Conservation (phyloP, 2,888 invertebrate genomes). For the Podabrus alpinus region DNA sequence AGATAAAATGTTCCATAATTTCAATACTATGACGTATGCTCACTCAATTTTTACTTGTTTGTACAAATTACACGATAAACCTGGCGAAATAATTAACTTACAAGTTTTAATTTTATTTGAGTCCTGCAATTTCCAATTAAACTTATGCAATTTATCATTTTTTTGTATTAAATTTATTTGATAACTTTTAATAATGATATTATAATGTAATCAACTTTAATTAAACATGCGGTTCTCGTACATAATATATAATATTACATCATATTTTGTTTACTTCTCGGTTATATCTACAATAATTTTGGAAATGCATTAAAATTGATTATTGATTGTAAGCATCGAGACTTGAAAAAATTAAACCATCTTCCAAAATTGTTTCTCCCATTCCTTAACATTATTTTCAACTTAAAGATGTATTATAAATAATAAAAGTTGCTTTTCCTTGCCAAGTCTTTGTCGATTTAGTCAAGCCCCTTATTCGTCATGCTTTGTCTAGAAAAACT, state of each 20-base stretch:
- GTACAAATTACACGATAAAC: too few relatives aligned
- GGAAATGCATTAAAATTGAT: too few relatives aligned
- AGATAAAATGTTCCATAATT: background rate
- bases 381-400: background rate
- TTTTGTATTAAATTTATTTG: background rate
- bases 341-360: background rate
- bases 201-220: background rate
- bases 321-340: too few relatives aligned
- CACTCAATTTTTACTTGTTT: background rate
- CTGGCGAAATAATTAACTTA: too few relatives aligned
- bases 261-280: background rate
- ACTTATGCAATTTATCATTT: background rate
- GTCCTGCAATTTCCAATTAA: background rate
- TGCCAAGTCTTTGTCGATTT: background rate
- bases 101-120: too few relatives aligned
- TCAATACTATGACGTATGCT: background rate
- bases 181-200: background rate
- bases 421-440: background rate
- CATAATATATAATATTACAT: background rate
- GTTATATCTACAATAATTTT: background rate
- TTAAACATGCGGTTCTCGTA: background rate
- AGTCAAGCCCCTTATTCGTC: background rate
- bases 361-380: background rate
- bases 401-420: background rate
- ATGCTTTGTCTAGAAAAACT: background rate